Evolutionary conservation across 2,888 invertebrate genomes (phyloP).

Genomic region (Erebia palarica): DNA sequence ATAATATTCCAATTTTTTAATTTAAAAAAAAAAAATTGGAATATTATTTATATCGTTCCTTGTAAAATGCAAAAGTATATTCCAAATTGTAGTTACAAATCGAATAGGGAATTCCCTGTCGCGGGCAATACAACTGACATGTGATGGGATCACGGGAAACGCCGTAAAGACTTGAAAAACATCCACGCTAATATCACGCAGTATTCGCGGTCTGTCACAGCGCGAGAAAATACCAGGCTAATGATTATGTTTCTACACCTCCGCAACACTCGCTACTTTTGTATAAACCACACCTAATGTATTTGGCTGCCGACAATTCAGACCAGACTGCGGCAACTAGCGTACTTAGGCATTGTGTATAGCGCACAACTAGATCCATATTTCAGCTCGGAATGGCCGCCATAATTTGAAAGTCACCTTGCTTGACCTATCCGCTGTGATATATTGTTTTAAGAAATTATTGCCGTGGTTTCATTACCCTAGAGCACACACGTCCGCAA

Average conservation of each 20-base stretch:
- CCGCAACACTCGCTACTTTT: not conserved
- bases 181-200: too few species aligned
- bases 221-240: too few species aligned
- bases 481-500: not conserved
- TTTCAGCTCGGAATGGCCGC: constrained; percentile 15
- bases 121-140: too few species aligned
- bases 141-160: too few species aligned
- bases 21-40: too few species aligned
- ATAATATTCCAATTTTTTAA: too few species aligned
- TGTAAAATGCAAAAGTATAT: too few species aligned
- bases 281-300: not conserved
- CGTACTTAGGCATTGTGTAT: constrained; percentile 7
- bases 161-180: too few species aligned
- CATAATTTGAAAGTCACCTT: constrained; percentile 21
- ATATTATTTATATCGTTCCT: too few species aligned
- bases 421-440: constrained; percentile 7
- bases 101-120: too few species aligned
- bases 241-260: not conserved
- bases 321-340: constrained; percentile 28
- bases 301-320: constrained; percentile 37
- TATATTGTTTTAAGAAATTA: constrained; percentile 21
- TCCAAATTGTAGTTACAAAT: too few species aligned
- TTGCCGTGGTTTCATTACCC: not conserved
- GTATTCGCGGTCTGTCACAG: too few species aligned
- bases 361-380: constrained; percentile 21